Evolutionary conservation across 1,140 invertebrate genomes (phyloP).

Genomic region (Lucilia cuprina): DNA sequence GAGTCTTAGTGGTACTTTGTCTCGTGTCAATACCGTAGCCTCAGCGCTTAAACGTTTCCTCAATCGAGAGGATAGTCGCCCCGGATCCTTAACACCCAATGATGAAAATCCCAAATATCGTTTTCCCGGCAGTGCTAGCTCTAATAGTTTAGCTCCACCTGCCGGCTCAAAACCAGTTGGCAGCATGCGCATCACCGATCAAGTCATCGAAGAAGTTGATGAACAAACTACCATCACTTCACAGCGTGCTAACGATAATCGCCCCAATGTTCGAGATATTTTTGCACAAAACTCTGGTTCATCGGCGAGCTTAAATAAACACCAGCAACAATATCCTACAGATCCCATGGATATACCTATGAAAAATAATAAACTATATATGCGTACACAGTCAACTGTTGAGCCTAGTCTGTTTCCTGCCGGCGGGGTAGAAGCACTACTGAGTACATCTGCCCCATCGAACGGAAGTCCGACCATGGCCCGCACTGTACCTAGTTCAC

Average conservation of each 20-base stretch:
- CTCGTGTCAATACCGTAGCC: conserved; percentile 75
- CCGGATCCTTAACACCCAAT: conserved; percentile 55
- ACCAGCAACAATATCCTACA: conserved; percentile 47
- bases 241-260: conserved; percentile 66
- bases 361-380: conserved; percentile 44
- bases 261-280: conserved; percentile 68
- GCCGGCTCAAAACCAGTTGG: conserved; percentile 58
- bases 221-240: conserved; percentile 81
- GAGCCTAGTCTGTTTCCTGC: conserved; percentile 50
- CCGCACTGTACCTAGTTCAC: conserved; percentile 51
- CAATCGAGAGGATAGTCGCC: conserved; percentile 71
- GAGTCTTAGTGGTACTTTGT: conserved; percentile 69
- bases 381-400: conserved; percentile 54
- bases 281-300: conserved; percentile 64
- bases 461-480: conserved; percentile 41
- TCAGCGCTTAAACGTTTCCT: conserved; percentile 78
- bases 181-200: conserved; percentile 75
- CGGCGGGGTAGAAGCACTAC: conserved; percentile 51
- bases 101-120: conserved; percentile 55
- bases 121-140: conserved; percentile 54
- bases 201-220: conserved; percentile 83
- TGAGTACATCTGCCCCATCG: conserved; percentile 55
- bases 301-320: conserved; percentile 51
- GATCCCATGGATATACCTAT: conserved; percentile 64
- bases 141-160: conserved; percentile 47